These are phyloP conservation scores for Halocynthia aurantium DNA, from an alignment of 23 tunicate genomes.

Conservation along the genomic window DNA sequence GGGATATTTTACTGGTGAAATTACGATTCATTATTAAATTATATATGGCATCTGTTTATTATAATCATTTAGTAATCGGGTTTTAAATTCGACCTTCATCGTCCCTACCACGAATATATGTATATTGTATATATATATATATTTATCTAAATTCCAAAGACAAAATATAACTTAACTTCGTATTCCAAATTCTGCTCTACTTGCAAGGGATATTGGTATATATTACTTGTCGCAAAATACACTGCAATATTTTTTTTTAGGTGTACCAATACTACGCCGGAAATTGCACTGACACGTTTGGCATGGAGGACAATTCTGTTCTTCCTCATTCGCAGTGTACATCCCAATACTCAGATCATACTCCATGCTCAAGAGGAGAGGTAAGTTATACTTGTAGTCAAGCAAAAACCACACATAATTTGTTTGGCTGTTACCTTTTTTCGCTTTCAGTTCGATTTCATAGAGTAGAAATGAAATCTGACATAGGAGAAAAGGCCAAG, in stretches of 20 bases:
- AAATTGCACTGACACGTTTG: slow-evolving; percentile 44
- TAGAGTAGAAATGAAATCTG: neutral
- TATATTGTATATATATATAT: too few relatives aligned
- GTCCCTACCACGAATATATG: too few relatives aligned
- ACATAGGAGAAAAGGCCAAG: too few relatives aligned
- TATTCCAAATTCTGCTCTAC: neutral
- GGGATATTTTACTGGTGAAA: neutral
- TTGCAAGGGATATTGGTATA: too few relatives aligned
- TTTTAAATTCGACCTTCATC: too few relatives aligned
- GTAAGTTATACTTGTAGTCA: slow-evolving; percentile 8
- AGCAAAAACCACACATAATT: too few relatives aligned
- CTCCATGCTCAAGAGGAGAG: slow-evolving; percentile 59
- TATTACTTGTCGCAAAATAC: neutral
- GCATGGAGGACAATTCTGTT: slow-evolving; percentile 37
- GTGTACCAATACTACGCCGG: slow-evolving; percentile 45
- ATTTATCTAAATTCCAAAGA: too few relatives aligned
- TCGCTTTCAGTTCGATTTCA: neutral
- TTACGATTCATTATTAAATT: neutral
- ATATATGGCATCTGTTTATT: too few relatives aligned
- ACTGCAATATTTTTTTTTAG: slow-evolving; percentile 5
- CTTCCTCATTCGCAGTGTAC: slow-evolving; percentile 39
- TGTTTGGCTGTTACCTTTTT: too few relatives aligned
- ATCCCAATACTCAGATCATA: slow-evolving; percentile 38
- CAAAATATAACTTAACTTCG: too few relatives aligned
- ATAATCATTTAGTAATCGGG: too few relatives aligned